Evolutionary conservation across 2,888 invertebrate genomes (phyloP), one percentile per base, ranked within the genome.

Genomic region (Lepas anatifera): DNA sequence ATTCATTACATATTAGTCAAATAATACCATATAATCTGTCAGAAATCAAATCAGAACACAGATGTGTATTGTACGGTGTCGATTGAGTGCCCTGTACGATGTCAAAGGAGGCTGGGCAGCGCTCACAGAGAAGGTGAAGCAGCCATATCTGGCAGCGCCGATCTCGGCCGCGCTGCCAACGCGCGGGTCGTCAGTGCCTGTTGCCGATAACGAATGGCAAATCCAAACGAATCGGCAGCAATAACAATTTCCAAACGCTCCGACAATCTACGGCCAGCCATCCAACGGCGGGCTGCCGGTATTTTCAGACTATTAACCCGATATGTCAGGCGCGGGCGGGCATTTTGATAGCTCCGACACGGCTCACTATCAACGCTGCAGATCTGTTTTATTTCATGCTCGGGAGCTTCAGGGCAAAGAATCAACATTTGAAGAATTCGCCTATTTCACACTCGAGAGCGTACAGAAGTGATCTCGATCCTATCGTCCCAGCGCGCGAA

Each of bases 381-480:
- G 52, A 52, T 52, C 52, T 29, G 52, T 29, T 52, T 52, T 52
- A 52, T 52, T 52, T 52, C 52, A 52, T 52, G 52, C 52, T 52
- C 13, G 52, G 29, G 52, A 52, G 16, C 27, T 52, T 52, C 52
- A 16, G 13, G 52, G 52, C 11, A n/a, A 52, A 52, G 52, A 52
- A 29, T 52, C 52, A 52, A 52, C 52, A 52, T 52, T 52, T 52
- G 52, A 52, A 52, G 52, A 52, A 52, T 52, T 52, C 52, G 29
- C 16, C 52, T 52, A 52, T 52, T 52, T 52, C 52, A 52, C 52
- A 52, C 29, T 29, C 16, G 13, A 52, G 52, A 52, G 52, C 29
- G 29, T 52, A 29, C 52, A n/a, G 29, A 52, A 52, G 52, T 52
- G 52, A 52, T 52, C 10, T 29, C 29, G 52, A 16, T 4, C 4